These are phyloP conservation scores for Agrilus planipennis DNA, from an alignment of 1,140 invertebrate species.

Conservation along the genomic window DNA sequence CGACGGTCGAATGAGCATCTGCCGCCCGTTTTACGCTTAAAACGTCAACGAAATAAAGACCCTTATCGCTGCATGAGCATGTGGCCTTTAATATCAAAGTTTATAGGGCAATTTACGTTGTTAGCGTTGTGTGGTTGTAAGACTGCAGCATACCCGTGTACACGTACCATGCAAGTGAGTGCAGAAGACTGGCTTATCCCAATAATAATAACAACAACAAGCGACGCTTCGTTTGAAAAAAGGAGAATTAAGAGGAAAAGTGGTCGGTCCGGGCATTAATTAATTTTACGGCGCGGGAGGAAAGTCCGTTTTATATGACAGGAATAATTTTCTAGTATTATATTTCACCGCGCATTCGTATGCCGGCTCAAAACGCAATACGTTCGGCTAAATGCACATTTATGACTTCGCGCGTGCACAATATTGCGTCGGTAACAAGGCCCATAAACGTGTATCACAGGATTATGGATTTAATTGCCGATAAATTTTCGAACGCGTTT, in stretches of 20 bases:
- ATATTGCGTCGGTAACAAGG: slow-evolving; percentile 21
- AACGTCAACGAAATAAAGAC: too few species aligned
- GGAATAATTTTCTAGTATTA: slow-evolving; percentile 12
- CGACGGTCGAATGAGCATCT: too few species aligned
- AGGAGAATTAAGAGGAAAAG: neutral
- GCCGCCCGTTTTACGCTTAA: too few species aligned
- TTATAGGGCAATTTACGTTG: too few species aligned
- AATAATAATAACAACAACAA: neutral
- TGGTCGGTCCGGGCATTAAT: too few species aligned
- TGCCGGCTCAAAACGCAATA: slow-evolving; percentile 18
- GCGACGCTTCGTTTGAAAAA: neutral
- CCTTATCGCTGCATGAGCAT: too few species aligned
- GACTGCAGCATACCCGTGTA: too few species aligned
- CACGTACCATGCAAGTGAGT: too few species aligned
- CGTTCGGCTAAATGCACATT: slow-evolving; percentile 18
- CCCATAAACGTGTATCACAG: slow-evolving; percentile 21
- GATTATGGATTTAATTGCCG: slow-evolving; percentile 17
- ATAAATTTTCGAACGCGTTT: slow-evolving; percentile 11
- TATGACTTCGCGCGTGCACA: slow-evolving; percentile 17
- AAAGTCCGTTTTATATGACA: slow-evolving; percentile 6
- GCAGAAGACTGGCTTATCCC: neutral
- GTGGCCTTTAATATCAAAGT: too few species aligned
- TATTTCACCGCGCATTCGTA: slow-evolving; percentile 6
- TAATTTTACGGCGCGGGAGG: neutral
- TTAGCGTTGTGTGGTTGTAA: too few species aligned